Conservation (phyloP, 2,797 vertebrate species). For the Poeciliopsis gracilis region DNA sequence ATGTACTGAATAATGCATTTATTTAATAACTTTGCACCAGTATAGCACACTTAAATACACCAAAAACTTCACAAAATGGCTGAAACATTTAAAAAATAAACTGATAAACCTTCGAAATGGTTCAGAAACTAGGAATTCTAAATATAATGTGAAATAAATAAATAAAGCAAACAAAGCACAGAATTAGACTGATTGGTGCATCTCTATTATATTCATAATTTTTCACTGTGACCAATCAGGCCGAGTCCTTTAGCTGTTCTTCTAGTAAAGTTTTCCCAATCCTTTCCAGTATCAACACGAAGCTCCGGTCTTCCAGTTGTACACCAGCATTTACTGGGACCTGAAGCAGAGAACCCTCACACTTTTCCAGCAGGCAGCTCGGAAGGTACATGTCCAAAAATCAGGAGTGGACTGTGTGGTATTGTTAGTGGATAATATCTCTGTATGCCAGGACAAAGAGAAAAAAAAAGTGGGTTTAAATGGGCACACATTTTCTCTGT, state of each 20-base stretch:
- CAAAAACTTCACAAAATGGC: too few relatives aligned
- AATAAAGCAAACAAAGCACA: too few relatives aligned
- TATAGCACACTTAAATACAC: too few relatives aligned
- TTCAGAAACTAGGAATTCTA: too few relatives aligned
- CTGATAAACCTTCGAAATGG: too few relatives aligned
- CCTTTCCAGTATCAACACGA: slow-evolving; percentile 60
- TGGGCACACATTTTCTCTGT: not conserved
- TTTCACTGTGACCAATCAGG: not conserved
- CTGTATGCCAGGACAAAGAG: not conserved
- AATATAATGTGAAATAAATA: too few relatives aligned
- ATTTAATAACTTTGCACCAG: too few relatives aligned
- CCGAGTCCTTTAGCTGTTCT: not conserved
- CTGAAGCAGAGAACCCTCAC: slow-evolving; percentile 76
- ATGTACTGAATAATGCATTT: too few relatives aligned
- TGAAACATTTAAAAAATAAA: too few relatives aligned
- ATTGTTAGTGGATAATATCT: not conserved
- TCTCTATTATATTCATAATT: not conserved
- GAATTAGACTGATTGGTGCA: too few relatives aligned
- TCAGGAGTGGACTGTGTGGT: too few relatives aligned
- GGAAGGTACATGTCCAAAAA: slow-evolving; percentile 81
- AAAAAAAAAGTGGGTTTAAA: not conserved
- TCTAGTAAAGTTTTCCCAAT: slow-evolving; percentile 15
- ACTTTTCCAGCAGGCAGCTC: slow-evolving; percentile 88
- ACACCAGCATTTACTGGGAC: slow-evolving; percentile 80
- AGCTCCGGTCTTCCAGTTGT: slow-evolving; percentile 80